These are phyloP conservation scores for Pasiphila rectangulata DNA, from an alignment of 2,888 invertebrate genomes.

Conservation along the genomic window DNA sequence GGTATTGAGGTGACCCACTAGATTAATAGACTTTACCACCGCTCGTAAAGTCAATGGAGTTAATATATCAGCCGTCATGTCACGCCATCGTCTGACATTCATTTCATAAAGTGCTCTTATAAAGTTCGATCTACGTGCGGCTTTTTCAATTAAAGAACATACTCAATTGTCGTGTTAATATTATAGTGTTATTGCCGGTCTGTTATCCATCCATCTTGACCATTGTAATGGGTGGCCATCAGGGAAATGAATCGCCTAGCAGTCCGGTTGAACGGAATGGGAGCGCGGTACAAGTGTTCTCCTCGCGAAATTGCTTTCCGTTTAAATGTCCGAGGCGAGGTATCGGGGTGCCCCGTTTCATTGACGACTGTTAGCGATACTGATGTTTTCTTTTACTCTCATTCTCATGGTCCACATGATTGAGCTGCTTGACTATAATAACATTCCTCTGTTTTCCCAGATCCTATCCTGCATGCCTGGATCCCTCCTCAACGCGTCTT, in stretches of 20 bases:
- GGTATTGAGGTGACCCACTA: constrained; percentile 57
- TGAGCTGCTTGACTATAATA: neutral
- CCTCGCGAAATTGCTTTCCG: constrained; percentile 65
- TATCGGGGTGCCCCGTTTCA: constrained; percentile 54
- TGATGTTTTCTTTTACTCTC: constrained; percentile 30
- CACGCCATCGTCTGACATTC: constrained; percentile 64
- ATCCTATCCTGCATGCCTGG: constrained; percentile 15
- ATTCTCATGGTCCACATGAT: constrained; percentile 8
- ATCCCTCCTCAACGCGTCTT: too few species aligned
- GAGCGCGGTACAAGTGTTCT: constrained; percentile 60
- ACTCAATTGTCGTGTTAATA: constrained; percentile 71
- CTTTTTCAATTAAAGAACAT: constrained; percentile 78
- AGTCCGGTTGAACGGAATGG: constrained; percentile 58
- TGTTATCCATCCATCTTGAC: constrained; percentile 78
- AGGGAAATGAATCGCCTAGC: constrained; percentile 71
- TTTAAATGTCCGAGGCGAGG: constrained; percentile 58
- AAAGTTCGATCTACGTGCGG: constrained; percentile 67
- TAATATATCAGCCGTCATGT: constrained; percentile 71
- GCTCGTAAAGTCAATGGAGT: constrained; percentile 73
- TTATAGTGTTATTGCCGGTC: constrained; percentile 75
- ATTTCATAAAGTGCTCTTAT: constrained; percentile 77
- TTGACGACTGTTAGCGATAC: constrained; percentile 46
- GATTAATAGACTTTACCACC: constrained; percentile 71
- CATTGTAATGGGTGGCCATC: constrained; percentile 75
- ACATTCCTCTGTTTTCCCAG: constrained; percentile 27